A percentile compares a stretch with the other conserved stretches of the same genome.
Evolutionary conservation across 2,113 vertebrate species (phyloP).

Genomic region (Perca flavescens): DNA sequence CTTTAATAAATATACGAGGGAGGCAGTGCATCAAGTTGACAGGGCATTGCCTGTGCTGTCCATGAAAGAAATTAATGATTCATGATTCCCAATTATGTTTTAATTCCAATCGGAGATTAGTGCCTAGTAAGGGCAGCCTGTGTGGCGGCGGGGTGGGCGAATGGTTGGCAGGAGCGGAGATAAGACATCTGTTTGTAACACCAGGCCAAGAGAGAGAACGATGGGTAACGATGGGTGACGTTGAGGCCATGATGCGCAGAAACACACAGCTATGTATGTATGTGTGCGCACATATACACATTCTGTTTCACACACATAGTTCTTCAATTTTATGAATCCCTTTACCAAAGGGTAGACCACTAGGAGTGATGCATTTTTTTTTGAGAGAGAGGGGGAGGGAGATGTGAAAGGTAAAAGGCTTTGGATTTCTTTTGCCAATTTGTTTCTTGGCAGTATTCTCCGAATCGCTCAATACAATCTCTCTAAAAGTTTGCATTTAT

Average conservation of each 20-base stretch:
- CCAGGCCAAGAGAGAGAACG: conserved; percentile 42
- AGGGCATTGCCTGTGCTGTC: conserved; percentile 56
- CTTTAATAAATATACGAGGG: conserved; percentile 62
- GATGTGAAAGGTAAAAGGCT: conserved; percentile 33
- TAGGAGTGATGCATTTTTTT: conserved; percentile 49
- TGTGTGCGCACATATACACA: background rate
- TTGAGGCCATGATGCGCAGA: conserved; percentile 1
- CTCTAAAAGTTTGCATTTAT: conserved; percentile 81
- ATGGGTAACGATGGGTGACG: conserved; percentile 20
- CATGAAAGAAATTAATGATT: conserved; percentile 62
- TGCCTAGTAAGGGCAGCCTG: conserved; percentile 53
- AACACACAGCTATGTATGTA: background rate
- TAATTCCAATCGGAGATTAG: conserved; percentile 79
- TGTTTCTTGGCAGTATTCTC: conserved; percentile 64
- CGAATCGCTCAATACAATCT: conserved; percentile 74
- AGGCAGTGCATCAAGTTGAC: conserved; percentile 72
- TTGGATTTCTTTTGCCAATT: conserved; percentile 59
- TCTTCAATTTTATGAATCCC: conserved; percentile 40
- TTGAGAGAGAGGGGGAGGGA: background rate
- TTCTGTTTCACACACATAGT: background rate
- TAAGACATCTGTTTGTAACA: conserved; percentile 67
- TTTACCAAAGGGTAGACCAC: conserved; percentile 29
- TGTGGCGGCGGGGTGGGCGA: conserved; percentile 34
- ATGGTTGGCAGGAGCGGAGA: conserved; percentile 53
- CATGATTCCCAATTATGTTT: conserved; percentile 81